Conservation (phyloP, 2,888 invertebrate species). For the Phytoseiulus persimilis region DNA sequence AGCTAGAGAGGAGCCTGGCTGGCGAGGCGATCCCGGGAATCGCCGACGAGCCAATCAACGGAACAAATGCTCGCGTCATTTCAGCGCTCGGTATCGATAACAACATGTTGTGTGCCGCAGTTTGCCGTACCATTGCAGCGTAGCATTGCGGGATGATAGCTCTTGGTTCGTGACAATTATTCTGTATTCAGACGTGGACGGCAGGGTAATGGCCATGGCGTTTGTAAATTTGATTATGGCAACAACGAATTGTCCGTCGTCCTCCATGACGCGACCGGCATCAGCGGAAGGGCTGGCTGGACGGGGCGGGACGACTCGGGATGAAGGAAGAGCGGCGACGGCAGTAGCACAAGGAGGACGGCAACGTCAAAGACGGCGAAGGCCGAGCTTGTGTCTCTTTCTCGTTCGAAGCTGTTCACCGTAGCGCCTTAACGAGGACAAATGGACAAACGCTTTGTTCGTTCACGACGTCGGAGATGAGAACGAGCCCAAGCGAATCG, state of each 20-base stretch:
- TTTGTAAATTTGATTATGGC: neutral
- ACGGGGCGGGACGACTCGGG: neutral
- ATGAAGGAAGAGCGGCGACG: neutral
- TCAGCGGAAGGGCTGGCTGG: neutral
- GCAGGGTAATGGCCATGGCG: neutral
- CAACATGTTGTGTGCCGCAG: neutral
- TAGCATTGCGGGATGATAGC: neutral
- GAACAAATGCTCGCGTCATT: neutral
- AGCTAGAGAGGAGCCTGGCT: no score
- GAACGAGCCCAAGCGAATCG: slow-evolving; percentile 5
- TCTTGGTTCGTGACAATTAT: neutral
- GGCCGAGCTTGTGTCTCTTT: neutral
- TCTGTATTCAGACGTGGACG: slow-evolving; percentile 5
- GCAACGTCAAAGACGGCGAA: neutral
- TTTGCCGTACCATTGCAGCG: neutral
- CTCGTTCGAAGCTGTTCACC: slow-evolving; percentile 5
- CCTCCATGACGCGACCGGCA: neutral
- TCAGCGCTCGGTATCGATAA: neutral
- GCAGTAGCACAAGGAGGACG: neutral
- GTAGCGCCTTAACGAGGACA: neutral
- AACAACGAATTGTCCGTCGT: neutral
- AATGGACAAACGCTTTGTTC: slow-evolving; percentile 5
- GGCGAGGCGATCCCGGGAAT: neutral
- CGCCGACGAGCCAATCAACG: neutral
- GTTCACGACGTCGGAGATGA: neutral